Base-by-base conservation (phyloP, 2,113 vertebrate species). In the Otolemur garnettii region DNA sequence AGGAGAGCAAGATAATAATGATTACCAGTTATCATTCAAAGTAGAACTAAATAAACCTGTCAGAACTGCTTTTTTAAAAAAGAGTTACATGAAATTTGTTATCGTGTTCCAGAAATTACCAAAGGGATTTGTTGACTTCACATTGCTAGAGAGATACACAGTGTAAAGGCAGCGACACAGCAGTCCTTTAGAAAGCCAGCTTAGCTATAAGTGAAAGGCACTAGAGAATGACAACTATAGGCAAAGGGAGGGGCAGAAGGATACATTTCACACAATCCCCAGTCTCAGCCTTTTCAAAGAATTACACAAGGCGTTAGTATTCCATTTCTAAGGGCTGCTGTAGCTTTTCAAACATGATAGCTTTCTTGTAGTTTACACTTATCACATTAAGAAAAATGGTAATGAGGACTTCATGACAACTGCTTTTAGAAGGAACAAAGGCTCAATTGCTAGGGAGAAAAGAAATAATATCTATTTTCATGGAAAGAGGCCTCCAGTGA, bases 331-430 rank as follows among this genome's bases (percentile, higher is more conserved):
- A 96, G 96, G 96, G 90, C 6, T 96, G 91, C 91, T 75, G 35
- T 30, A 91, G 90, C 97, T 98, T 98, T 98, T 98, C 97, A 97
- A 96, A 98, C 95, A 87, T 50, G 95, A 98, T 96, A 68, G 90
- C 93, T 95, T 97, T 94, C 97, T 97, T 94, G 82, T 96, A 93
- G 96, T 97, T 97, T 97, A 97, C 93, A 95, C 87, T 98, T 98
- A 98, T 19, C 96, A 96, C 94, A 98, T 98, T 98, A 98, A 98
- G 97, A 92, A 98, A 98, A 98, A 98, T 97, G 97, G 95, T 98
- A 98, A 98, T 97, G 96, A 98, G 95, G 93, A 96, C 93, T 97
- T 98, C 96, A 96, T 92, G 97, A 98, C 96, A 98, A 97, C 92
- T 94, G 95, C 89, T 97, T 98, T 95, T 96, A 98, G 97, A 96